phyloP scores from a whole-genome alignment of 2,113 vertebrate genomes.

The Gallinago undulata region DNA sequence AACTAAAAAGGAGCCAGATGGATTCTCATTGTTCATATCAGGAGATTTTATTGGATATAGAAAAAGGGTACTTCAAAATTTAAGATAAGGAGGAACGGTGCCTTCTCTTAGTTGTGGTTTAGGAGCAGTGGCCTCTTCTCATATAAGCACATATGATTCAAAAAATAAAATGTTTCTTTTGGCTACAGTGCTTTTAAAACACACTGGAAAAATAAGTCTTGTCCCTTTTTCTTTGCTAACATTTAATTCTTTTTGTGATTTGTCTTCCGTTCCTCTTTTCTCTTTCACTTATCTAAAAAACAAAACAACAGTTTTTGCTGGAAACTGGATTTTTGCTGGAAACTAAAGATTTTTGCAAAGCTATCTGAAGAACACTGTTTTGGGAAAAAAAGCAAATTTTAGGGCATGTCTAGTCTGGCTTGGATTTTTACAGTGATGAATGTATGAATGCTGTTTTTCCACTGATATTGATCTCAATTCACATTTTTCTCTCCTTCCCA shows the following conservation, averaged over 20 bases:
- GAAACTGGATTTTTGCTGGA: not conserved
- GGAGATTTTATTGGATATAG: not conserved
- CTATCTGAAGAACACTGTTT: not conserved
- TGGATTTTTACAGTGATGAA: not conserved
- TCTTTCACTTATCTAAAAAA: not conserved
- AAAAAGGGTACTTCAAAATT: not conserved
- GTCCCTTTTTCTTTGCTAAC: not conserved
- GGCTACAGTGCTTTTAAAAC: not conserved
- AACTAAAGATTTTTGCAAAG: not conserved
- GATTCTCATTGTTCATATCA: not conserved
- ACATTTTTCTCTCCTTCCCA: conserved; percentile 38
- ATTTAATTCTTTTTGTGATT: not conserved
- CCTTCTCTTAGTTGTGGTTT: not conserved
- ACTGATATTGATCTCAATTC: not conserved
- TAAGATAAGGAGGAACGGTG: not conserved
- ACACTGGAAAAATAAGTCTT: not conserved
- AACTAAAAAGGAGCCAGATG: not conserved
- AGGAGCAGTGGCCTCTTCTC: not conserved
- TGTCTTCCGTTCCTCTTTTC: not conserved
- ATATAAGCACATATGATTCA: not conserved
- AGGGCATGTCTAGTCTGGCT: not conserved
- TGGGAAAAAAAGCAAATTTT: not conserved
- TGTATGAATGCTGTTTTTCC: not conserved
- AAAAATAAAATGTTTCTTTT: not conserved
- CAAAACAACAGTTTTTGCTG: accelerated